A percentile compares a stretch with the other conserved stretches of the same genome.
phyloP scores from a whole-genome alignment of 2,888 invertebrate species.

The Chorisops tibialis region DNA sequence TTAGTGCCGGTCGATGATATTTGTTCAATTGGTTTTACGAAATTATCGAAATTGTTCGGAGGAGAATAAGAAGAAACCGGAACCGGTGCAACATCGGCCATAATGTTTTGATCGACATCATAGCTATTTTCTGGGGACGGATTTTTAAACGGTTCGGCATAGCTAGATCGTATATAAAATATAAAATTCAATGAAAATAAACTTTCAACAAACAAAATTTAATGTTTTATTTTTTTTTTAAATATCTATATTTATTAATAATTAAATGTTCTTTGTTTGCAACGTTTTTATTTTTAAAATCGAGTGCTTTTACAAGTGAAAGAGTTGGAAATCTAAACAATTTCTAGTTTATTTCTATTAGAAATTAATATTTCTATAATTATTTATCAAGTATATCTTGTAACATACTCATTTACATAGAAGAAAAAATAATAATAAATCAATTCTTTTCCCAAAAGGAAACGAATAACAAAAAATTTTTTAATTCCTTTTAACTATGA shows the following conservation, averaged over 20 bases:
- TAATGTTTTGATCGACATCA: not conserved
- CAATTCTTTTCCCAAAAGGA: too few relatives aligned
- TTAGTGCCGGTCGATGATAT: not conserved
- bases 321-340: slow-evolving; percentile 8
- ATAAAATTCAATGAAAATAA: not conserved
- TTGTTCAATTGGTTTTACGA: not conserved
- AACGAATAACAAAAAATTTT: too few relatives aligned
- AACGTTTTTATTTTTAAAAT: not conserved
- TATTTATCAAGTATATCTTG: too few relatives aligned
- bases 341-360: not conserved
- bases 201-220: not conserved
- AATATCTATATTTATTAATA: slow-evolving; percentile 14
- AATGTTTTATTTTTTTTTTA: slow-evolving; percentile 9
- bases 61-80: not conserved
- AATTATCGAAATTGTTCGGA: not conserved
- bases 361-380: too few relatives aligned
- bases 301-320: slow-evolving; percentile 14
- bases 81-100: not conserved
- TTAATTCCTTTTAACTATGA: not conserved
- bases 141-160: not conserved
- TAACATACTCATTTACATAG: too few relatives aligned
- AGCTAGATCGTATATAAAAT: slow-evolving; percentile 8
- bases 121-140: not conserved
- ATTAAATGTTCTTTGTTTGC: not conserved
- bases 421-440: too few relatives aligned